Base-by-base conservation (phyloP, 1,140 invertebrate genomes). In the Stegodyphus mimosarum region DNA sequence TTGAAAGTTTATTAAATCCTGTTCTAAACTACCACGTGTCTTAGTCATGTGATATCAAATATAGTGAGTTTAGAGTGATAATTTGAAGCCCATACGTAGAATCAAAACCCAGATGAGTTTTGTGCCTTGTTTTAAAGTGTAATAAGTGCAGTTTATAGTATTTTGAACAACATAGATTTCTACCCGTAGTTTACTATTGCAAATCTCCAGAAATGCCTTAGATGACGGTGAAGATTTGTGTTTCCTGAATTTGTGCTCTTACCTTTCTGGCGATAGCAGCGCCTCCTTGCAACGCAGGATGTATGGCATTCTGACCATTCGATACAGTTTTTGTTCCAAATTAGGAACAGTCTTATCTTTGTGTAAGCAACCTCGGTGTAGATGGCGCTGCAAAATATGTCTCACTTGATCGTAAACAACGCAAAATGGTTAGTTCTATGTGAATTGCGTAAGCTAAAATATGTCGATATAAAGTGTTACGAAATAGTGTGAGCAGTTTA, bases 21-120 rank as follows among this genome's bases (percentile, higher is more conserved):
- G 73, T 53, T 84, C 9, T 66, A 50, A 52, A 18, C 17, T 70
- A 69, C 81, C 66, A 75, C 55, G 81, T 84, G 72, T 55, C 81
- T 75, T 75, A 76, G 73, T 69, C 49, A 76, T 84, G 73, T 84
- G 81, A 84, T 84, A 84, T 10, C 33, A 69, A 79, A 33, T 63
- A 48, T 67, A 84, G 72, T 84, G 73, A 84, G 73, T 84, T 73
- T 84, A 84, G 72, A 69, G 81, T 84, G 73, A 84, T 84, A 75
- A 84, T 84, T 84, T 75, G 48, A 75, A 84, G 81, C 81, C 81
- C 73, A 84, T 55, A 84, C 18, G 81, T 84, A 84, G 81, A 84
- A 69, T 84, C 81, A 84, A 84, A 79, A 83, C 71, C 51, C 80
- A 74, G 50, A 66, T 84, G 76, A 75, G n/a, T 84, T 84, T 84